Evolutionary conservation across 2,797 vertebrate genomes (phyloP).

Genomic region (Mormyrus hasselquistii): DNA sequence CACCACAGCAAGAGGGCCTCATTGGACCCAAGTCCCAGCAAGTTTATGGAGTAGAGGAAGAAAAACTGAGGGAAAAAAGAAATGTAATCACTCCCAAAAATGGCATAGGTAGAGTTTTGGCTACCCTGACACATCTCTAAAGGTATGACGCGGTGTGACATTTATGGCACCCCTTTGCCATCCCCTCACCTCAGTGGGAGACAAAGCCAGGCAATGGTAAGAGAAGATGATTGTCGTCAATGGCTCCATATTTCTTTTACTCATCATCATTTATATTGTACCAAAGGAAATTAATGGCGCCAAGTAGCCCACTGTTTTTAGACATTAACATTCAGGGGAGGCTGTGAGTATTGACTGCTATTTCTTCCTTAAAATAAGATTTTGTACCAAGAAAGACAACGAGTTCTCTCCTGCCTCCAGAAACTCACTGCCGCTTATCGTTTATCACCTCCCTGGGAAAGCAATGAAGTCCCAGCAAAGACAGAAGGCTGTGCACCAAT

Average conservation of each 20-base stretch:
- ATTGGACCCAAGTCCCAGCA: background rate
- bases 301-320: background rate
- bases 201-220: background rate
- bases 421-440: background rate
- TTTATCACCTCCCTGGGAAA: background rate
- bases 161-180: background rate
- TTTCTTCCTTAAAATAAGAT: background rate
- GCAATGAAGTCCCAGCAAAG: background rate
- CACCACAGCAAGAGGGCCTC: background rate
- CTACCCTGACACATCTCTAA: background rate
- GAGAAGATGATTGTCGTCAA: background rate
- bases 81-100: background rate
- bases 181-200: background rate
- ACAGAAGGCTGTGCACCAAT: background rate
- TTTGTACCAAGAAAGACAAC: background rate
- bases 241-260: background rate
- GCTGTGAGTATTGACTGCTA: background rate
- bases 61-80: background rate
- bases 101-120: background rate
- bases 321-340: background rate
- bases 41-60: background rate
- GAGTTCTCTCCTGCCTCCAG: background rate
- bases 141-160: background rate
- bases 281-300: background rate
- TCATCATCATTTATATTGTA: background rate